Conservation (phyloP, 2,888 invertebrate species). For the Archips crataeganus region DNA sequence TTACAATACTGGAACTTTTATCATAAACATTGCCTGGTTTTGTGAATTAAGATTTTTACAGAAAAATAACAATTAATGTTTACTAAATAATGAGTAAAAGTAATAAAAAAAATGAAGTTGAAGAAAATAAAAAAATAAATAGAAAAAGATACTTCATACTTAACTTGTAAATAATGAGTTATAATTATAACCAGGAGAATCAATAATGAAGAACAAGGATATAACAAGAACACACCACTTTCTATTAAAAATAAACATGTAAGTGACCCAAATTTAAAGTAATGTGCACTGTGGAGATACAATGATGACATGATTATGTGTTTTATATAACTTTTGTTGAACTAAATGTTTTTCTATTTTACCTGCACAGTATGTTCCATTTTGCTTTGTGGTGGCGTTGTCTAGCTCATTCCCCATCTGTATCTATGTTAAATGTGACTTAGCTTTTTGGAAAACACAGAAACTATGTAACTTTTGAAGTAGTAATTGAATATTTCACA, state of each 20-base stretch:
- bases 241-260: neutral
- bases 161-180: neutral
- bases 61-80: neutral
- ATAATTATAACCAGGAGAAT: neutral
- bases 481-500: neutral
- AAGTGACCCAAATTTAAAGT: slow-evolving; percentile 3
- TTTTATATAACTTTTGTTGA: neutral
- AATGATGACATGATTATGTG: neutral
- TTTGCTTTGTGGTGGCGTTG: slow-evolving; percentile 5
- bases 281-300: neutral
- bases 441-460: neutral
- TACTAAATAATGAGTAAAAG: neutral
- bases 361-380: slow-evolving; percentile 11
- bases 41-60: neutral
- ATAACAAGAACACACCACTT: neutral
- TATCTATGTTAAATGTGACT: slow-evolving; percentile 10
- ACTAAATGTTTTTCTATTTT: slow-evolving; percentile 8
- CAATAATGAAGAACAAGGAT: neutral
- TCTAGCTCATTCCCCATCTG: slow-evolving; percentile 10
- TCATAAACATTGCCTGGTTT: neutral
- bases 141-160: no score
- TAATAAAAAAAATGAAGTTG: no score
- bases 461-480: neutral
- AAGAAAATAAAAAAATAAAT: no score
- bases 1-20: neutral